Percentiles rank a stretch among this genome's conserved stretches.
Conservation (phyloP, 2,113 vertebrate species). For the Octodon degus region DNA sequence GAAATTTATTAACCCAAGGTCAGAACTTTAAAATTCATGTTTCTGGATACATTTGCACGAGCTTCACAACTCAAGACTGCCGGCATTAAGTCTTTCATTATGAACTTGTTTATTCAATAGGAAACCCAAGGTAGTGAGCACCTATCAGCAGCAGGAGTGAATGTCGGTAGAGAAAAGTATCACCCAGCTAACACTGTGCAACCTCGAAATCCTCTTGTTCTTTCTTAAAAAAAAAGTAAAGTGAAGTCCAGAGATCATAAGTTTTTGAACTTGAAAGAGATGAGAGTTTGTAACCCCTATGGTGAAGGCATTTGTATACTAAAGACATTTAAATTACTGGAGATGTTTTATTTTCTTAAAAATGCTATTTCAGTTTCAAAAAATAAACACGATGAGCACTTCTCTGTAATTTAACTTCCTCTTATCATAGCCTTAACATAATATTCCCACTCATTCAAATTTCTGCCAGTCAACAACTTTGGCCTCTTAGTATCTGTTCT, state of each 20-base stretch:
- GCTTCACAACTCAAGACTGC: not conserved
- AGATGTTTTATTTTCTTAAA: constrained; percentile 60
- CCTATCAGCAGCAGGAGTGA: not conserved
- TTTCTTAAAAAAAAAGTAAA: constrained; percentile 24
- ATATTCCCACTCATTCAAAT: constrained; percentile 54
- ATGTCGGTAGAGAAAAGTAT: no score
- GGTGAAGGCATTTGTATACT: not conserved
- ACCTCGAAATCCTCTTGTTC: not conserved
- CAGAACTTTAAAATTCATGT: constrained; percentile 57
- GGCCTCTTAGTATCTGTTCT: constrained; percentile 72
- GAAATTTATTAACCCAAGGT: constrained; percentile 40
- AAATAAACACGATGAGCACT: constrained; percentile 35
- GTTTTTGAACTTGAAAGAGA: constrained; percentile 48
- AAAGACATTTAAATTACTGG: constrained; percentile 38
- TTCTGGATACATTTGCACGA: constrained; percentile 26
- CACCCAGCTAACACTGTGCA: not conserved
- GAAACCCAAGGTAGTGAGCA: not conserved
- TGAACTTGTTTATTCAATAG: constrained; percentile 1
- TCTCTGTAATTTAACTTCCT: constrained; percentile 46
- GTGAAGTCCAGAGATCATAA: not conserved
- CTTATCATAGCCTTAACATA: not conserved
- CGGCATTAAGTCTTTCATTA: not conserved
- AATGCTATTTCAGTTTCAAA: constrained; percentile 34
- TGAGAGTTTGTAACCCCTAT: not conserved
- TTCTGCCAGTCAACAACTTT: constrained; percentile 72